phyloP scores from a whole-genome alignment of 2,113 vertebrate genomes.

The Albula glossodonta region DNA sequence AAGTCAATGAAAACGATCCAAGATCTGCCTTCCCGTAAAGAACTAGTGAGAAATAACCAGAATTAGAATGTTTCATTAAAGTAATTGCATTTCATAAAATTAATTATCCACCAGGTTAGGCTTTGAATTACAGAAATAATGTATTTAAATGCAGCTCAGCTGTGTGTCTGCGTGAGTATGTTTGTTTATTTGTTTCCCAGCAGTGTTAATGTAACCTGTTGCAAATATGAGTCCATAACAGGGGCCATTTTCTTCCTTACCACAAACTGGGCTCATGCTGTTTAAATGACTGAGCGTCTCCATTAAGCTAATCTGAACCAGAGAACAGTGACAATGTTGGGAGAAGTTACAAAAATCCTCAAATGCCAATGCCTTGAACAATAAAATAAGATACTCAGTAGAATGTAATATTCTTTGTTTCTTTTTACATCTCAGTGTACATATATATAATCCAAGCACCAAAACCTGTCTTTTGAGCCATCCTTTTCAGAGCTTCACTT shows the following conservation, averaged over 20 bases:
- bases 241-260: slow-evolving; percentile 48
- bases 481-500: too few species aligned
- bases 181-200: too few species aligned
- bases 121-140: neutral
- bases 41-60: neutral
- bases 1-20: neutral
- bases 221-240: slow-evolving; percentile 65
- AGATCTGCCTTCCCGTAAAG: neutral
- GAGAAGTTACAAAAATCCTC: too few species aligned
- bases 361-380: neutral
- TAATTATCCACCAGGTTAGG: neutral
- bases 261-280: slow-evolving; percentile 74
- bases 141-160: neutral
- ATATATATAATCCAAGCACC: too few species aligned
- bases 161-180: too few species aligned
- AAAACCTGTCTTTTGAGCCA: too few species aligned
- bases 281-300: slow-evolving; percentile 73
- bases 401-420: neutral
- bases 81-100: neutral
- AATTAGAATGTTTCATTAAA: neutral
- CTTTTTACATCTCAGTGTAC: neutral
- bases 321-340: slow-evolving; percentile 8
- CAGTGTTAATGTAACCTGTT: slow-evolving; percentile 59
- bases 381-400: neutral
- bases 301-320: slow-evolving; percentile 74